Conservation (phyloP, 2,888 invertebrate genomes). For the Bellardia bayeri region DNA sequence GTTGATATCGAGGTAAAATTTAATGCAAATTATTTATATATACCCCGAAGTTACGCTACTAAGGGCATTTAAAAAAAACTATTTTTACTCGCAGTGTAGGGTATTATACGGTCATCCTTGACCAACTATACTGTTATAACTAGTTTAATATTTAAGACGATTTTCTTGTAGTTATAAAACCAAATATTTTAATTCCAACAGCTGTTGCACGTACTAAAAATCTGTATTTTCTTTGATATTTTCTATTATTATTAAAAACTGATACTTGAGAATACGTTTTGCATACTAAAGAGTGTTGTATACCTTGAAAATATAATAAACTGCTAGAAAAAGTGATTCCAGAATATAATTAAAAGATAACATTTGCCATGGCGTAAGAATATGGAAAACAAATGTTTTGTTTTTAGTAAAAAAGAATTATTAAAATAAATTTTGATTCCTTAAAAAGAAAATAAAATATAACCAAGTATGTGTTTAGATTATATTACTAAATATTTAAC, state of each 20-base stretch:
- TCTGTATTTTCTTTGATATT: background rate
- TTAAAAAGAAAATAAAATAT: background rate
- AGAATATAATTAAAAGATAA: constrained; percentile 11
- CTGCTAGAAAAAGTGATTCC: background rate
- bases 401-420: background rate
- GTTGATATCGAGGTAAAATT: no score
- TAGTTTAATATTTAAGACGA: background rate
- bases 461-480: no score
- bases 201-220: constrained; percentile 13
- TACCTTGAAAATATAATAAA: background rate
- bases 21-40: no score
- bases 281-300: background rate
- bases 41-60: no score
- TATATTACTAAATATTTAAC: background rate
- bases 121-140: background rate
- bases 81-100: no score
- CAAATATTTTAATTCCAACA: background rate
- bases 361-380: background rate
- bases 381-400: background rate
- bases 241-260: background rate
- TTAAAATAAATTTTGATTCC: background rate
- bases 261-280: constrained; percentile 10
- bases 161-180: background rate
- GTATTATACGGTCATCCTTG: no score
- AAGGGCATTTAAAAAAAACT: no score